Base-by-base conservation (phyloP, 2,888 invertebrate genomes). In the Zaprionus lineosus region DNA sequence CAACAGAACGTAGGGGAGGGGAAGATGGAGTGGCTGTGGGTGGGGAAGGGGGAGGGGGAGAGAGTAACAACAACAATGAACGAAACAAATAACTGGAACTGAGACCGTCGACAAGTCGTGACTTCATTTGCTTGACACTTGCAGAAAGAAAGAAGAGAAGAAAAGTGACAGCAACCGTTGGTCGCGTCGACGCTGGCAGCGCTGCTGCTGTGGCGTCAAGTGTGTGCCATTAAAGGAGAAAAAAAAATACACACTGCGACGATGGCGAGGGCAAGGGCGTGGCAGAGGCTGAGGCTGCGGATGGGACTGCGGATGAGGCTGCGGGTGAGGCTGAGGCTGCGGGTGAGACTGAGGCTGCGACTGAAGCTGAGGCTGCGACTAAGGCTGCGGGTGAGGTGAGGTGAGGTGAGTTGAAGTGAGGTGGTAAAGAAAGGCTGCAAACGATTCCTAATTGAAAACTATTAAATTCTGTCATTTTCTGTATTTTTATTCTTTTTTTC, bases 391-490 rank as follows among this genome's bases (percentile, higher is more conserved):
- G n/a, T n/a, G n/a, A n/a, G n/a, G n/a, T n/a, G 18, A 12, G 18
- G 41, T 9, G 55, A 14, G 43, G 24, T n/a, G 24, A 5, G 19
- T 19, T 48, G 29, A 37, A 44, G 55, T 16, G 51, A n/a, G n/a
- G n/a, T n/a, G n/a, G n/a, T 52, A 41, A 61, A 75, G 73, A 84
- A 82, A 78, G 87, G 82, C 88, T 88, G 87, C 88, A 88, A 88
- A 87, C 88, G 87, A 88, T 88, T 88, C 88, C 87, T 88, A 88
- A 88, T 88, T 88, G 87, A 88, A 88, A 88, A 88, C 87, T 88
- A 88, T 88, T 88, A 88, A 88, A 88, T 88, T 87, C 81, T 77
- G 71, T 48, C 33, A 40, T 60, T 21, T 31, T 26, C 8, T 26
- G 34, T 34, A 19, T 37, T 26, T 40, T 43, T 26, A 40, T 26